Conservation (phyloP, 2,797 vertebrate genomes). For the Alca torda region DNA sequence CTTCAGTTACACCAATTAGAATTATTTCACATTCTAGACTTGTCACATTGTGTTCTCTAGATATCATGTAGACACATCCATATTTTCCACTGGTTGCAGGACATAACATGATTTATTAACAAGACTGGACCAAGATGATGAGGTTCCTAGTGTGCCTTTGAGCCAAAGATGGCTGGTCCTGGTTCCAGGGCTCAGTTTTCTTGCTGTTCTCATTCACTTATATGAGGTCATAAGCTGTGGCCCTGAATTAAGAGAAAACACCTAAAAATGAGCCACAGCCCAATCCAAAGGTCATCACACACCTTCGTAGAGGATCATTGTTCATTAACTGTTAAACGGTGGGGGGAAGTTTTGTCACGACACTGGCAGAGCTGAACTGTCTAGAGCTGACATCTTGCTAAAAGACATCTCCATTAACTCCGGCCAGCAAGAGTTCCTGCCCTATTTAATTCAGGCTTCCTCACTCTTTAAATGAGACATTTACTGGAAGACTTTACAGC, state of each 20-base stretch:
- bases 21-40: not conserved
- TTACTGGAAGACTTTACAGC: constrained; percentile 60
- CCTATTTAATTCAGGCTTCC: constrained; percentile 60
- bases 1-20: not conserved
- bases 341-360: constrained; percentile 23
- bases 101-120: not conserved
- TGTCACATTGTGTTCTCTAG: not conserved
- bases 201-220: not conserved
- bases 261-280: not conserved
- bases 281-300: not conserved
- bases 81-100: not conserved
- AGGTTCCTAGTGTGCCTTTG: not conserved
- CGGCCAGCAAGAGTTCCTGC: constrained; percentile 23
- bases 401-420: constrained; percentile 66
- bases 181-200: not conserved
- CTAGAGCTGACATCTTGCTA: constrained; percentile 36
- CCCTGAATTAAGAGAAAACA: not conserved
- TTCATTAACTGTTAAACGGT: not conserved
- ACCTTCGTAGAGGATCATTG: not conserved
- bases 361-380: constrained; percentile 25
- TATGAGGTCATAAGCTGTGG: not conserved
- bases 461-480: constrained; percentile 56
- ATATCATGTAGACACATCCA: not conserved
- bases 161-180: not conserved
- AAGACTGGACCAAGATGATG: not conserved